phyloP scores from a whole-genome alignment of 2,888 invertebrate genomes.

The Polyommatus icarus region DNA sequence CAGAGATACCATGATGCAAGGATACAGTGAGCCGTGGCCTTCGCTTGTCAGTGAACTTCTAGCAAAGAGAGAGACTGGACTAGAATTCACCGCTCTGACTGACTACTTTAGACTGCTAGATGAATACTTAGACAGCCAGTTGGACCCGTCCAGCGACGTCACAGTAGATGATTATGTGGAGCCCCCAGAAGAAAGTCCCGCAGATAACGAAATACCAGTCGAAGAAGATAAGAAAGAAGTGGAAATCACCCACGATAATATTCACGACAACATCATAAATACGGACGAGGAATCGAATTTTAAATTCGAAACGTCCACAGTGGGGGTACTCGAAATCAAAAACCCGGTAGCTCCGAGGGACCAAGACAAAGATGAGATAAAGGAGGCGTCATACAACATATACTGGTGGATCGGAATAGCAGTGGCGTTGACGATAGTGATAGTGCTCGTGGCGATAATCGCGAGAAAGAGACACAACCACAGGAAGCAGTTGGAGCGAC shows the following conservation, averaged over 20 bases:
- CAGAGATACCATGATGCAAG: constrained; percentile 73
- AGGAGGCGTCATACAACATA: constrained; percentile 70
- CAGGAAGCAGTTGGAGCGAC: constrained; percentile 71
- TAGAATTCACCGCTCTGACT: constrained; percentile 74
- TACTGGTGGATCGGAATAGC: constrained; percentile 78
- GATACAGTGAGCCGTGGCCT: constrained; percentile 68
- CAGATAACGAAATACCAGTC: constrained; percentile 53
- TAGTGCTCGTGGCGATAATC: constrained; percentile 68
- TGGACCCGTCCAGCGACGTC: constrained; percentile 58
- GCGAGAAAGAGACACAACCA: constrained; percentile 75
- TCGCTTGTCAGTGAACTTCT: constrained; percentile 74
- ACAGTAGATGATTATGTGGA: constrained; percentile 62
- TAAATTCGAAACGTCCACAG: constrained; percentile 70
- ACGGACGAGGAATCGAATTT: constrained; percentile 56
- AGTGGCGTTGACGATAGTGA: constrained; percentile 65
- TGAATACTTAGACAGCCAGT: constrained; percentile 75
- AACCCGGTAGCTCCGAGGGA: constrained; percentile 62
- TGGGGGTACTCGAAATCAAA: constrained; percentile 71
- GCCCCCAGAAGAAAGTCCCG: constrained; percentile 52
- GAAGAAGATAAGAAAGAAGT: constrained; percentile 37
- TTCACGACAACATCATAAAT: constrained; percentile 61
- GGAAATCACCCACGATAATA: constrained; percentile 45
- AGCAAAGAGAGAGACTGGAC: constrained; percentile 68
- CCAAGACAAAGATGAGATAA: constrained; percentile 52
- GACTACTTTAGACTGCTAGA: constrained; percentile 79